A percentile compares a stretch with the other conserved stretches of the same genome.
phyloP scores from a whole-genome alignment of 2,888 invertebrate genomes.

The Apodemia zela region DNA sequence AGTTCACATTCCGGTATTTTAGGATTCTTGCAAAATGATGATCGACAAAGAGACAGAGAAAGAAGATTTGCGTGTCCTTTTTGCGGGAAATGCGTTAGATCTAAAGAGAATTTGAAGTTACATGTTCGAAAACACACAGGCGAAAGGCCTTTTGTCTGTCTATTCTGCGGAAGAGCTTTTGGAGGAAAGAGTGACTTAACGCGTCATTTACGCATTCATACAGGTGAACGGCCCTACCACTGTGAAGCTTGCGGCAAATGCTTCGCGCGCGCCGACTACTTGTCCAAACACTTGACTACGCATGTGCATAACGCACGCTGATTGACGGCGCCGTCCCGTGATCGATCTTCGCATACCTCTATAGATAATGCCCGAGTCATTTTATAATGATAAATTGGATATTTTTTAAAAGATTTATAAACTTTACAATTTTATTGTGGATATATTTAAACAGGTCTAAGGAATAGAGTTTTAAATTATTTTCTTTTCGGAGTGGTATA shows the following conservation, averaged over 20 bases:
- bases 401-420: conserved; percentile 76
- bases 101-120: conserved; percentile 92
- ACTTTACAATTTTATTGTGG: conserved; percentile 62
- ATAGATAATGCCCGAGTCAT: conserved; percentile 54
- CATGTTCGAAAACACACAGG: conserved; percentile 93
- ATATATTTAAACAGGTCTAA: conserved; percentile 67
- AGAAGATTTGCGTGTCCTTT: conserved; percentile 92
- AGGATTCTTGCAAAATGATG: conserved; percentile 83
- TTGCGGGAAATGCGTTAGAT: conserved; percentile 93
- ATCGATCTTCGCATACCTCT: conserved; percentile 48
- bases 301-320: conserved; percentile 90
- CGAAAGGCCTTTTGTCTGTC: conserved; percentile 93
- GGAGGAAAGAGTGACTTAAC: conserved; percentile 94
- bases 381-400: conserved; percentile 69
- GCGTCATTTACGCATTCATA: conserved; percentile 92
- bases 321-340: conserved; percentile 55
- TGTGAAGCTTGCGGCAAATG: conserved; percentile 96
- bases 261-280: conserved; percentile 93
- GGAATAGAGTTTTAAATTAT: conserved; percentile 61
- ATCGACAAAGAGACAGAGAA: conserved; percentile 82
- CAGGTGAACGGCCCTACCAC: conserved; percentile 93
- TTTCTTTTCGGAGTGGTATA: conserved; percentile 67
- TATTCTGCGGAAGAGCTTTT: conserved; percentile 93
- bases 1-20: conserved; percentile 79
- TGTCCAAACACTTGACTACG: conserved; percentile 94